Base-by-base conservation (phyloP, 2,113 vertebrate genomes). In the Ia io region DNA sequence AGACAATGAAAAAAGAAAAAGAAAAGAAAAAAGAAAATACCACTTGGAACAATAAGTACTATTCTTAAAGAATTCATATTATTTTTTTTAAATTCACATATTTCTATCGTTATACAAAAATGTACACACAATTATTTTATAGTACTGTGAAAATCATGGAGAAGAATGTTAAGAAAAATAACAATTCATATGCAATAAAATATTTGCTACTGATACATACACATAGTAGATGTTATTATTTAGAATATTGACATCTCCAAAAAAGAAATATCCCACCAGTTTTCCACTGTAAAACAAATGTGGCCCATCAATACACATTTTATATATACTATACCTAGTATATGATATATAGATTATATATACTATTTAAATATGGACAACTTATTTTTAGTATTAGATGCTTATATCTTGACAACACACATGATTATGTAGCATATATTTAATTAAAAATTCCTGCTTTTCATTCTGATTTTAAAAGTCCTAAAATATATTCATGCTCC, bases 91-190 rank as follows among this genome's bases (percentile, higher is more conserved):
- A 90, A 88, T 97, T 96, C 86, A 83, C 37, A 78, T 95, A 96
- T 93, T 93, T 47, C 83, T 88, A 92, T 97, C 83, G 95, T 97
- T 97, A 93, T 79, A 87, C 5, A 67, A 78, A 92, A 93, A 59
- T 18, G 20, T 69, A 95, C 83, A 86, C 76, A 95, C 89, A 93
- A 92, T 96, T 91, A 94, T 96, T 96, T 94, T 95, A 92, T 97
- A 71, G 77, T 94, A 94, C 91, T 95, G 87, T 96, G 96, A 97
- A 97, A 96, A 74, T 23, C 37, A 86, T 90, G 25, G 35, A 94
- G n/a, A 98, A 88, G 59, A 69, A 94, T 97, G 82, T 93, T 97
- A 97, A 80, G 74, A 59, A 86, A 96, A 97, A 95, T 89, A 95
- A 94, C 92, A 93, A 94, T 30, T 98, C 63, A 69, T 56, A 95